Evolutionary conservation across 1,140 invertebrate species (phyloP), one percentile per base, ranked within the genome.

Genomic region (Coelopa frigida): DNA sequence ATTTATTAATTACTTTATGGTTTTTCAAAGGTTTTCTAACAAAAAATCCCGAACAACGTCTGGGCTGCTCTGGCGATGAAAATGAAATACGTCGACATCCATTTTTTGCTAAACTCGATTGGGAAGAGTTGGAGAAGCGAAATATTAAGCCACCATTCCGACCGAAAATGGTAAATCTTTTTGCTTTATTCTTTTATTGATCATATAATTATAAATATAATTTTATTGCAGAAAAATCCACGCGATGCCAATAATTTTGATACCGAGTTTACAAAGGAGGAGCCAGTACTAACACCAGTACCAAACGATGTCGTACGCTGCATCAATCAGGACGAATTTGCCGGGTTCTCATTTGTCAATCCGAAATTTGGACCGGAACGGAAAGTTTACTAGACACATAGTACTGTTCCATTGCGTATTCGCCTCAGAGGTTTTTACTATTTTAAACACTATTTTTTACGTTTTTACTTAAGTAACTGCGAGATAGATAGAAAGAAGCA

Each of bases 201-300:
- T 6, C 12, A 29, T 31, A 3, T n/a, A 20, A 23, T 36, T 24
- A 17, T 26, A 22, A 7, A n/a, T 27, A 42, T 29, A 21, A 32
- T 46, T 31, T 20, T 6, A 32, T 78, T 78, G 24, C 77, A 98
- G 95, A 95, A 94, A 86, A 93, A 85, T 68, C 88, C 92, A 75
- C 90, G 90, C 65, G 96, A 99, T 74, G 94, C 94, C 33, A 82
- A 92, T 55, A 99, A 99, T 77, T 99, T 99, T 75, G 96, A 99
- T 74, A 83, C 94, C 11, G 96, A 99, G 77, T 99, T 99, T 71
- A 99, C 96, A 6, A 93, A 93, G 71, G 96, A 99, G 74, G 94
- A 98, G 56, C 94, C 96, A 5, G 80, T 87, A 15, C 75, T 99
- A 45, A 98, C 96, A 15, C 95, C 95, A 7, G 84, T 98, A 31